These are phyloP conservation scores for Caretta caretta DNA, from an alignment of 2,113 vertebrate species.

Conservation along the genomic window DNA sequence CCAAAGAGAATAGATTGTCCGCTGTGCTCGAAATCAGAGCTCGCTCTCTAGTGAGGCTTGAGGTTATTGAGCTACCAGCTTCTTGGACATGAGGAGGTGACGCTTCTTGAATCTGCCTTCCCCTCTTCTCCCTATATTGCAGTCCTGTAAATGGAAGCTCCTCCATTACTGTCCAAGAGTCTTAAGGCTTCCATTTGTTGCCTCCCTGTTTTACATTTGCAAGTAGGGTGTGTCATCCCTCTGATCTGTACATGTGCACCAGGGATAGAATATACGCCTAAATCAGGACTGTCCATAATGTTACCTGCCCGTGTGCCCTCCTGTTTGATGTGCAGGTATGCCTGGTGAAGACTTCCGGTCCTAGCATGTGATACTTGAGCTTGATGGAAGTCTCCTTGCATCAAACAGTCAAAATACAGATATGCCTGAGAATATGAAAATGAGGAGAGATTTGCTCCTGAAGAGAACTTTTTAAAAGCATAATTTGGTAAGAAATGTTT, in stretches of 20 bases:
- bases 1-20: slow-evolving; percentile 48
- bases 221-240: slow-evolving; percentile 22
- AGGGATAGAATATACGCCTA: not conserved
- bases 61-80: slow-evolving; percentile 51
- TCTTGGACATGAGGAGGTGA: slow-evolving; percentile 36
- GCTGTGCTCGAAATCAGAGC: slow-evolving; percentile 42
- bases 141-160: not conserved
- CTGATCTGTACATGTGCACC: not conserved
- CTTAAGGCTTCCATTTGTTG: slow-evolving; percentile 32
- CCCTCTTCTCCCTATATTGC: slow-evolving; percentile 28
- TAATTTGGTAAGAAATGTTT: not conserved
- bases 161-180: not conserved
- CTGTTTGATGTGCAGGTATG: not conserved
- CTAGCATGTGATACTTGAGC: not conserved
- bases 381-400: rapidly evolving
- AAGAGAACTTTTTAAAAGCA: not conserved
- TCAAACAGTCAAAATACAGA: not conserved
- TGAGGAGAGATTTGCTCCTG: not conserved
- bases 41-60: slow-evolving; percentile 53
- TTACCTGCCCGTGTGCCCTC: not conserved
- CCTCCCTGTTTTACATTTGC: slow-evolving; percentile 5
- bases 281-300: not conserved
- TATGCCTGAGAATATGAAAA: not conserved
- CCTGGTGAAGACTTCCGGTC: not conserved
- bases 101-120: slow-evolving; percentile 57